phyloP scores from a whole-genome alignment of 2,113 vertebrate genomes.

The Crotalus horridus region DNA sequence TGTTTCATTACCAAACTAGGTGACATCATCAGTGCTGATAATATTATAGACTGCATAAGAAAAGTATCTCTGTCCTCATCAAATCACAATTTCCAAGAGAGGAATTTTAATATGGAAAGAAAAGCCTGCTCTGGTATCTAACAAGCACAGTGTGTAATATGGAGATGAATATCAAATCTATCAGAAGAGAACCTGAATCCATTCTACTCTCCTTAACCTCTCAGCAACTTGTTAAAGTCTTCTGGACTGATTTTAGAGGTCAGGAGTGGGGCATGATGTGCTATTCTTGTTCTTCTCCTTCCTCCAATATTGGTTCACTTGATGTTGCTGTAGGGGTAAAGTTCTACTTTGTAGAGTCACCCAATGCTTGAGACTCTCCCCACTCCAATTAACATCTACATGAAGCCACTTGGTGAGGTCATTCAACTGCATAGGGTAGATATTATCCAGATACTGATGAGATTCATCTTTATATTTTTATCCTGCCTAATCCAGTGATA shows the following conservation, averaged over 20 bases:
- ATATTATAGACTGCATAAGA: not conserved
- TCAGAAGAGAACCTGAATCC: not conserved
- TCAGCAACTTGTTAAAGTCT: not conserved
- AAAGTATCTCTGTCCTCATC: not conserved
- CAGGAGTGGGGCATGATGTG: not conserved
- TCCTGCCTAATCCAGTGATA: not conserved
- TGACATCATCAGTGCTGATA: not conserved
- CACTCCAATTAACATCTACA: not conserved
- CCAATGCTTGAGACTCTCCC: not conserved
- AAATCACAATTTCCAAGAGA: not conserved
- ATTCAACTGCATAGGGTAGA: not conserved
- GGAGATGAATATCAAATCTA: not conserved
- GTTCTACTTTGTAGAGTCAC: not conserved
- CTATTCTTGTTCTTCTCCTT: not conserved
- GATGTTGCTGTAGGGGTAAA: not conserved
- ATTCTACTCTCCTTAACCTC: not conserved
- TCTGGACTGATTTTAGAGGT: not conserved
- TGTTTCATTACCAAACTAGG: too few relatives aligned
- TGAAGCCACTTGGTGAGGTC: not conserved
- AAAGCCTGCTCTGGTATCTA: not conserved
- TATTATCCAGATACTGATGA: not conserved
- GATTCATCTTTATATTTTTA: not conserved
- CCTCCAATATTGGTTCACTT: not conserved
- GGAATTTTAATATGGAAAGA: not conserved
- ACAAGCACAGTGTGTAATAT: not conserved